These are phyloP conservation scores for Siniperca chuatsi DNA, from an alignment of 2,113 vertebrate genomes.

Conservation along the genomic window DNA sequence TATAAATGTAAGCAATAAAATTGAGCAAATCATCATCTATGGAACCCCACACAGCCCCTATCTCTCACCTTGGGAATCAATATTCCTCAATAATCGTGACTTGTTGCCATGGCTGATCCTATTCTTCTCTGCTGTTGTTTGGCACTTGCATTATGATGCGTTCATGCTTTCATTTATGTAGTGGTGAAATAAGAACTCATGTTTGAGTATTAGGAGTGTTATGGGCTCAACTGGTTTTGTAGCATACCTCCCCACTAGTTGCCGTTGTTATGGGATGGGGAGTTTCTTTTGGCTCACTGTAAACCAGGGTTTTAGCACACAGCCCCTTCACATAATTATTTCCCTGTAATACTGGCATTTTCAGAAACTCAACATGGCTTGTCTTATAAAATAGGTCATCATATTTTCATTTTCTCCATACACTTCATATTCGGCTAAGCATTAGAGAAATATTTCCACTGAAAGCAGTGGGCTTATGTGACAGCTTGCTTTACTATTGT, in stretches of 20 bases:
- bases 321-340: neutral
- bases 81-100: constrained; percentile 8
- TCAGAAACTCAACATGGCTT: neutral
- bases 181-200: neutral
- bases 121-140: neutral
- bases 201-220: neutral
- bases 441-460: neutral
- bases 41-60: neutral
- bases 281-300: neutral
- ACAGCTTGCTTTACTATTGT: neutral
- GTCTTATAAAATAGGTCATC: neutral
- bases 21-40: neutral
- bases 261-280: neutral
- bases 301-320: neutral
- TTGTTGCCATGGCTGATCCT: neutral
- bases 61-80: neutral
- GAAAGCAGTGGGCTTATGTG: neutral
- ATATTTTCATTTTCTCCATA: neutral
- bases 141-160: neutral
- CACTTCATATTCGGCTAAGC: neutral
- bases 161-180: constrained; percentile 5
- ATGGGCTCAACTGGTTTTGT: neutral
- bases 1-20: neutral
- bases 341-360: neutral
- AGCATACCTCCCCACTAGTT: neutral